A percentile compares a stretch with the other conserved stretches of the same genome.
These are phyloP conservation scores for Anolis sagrei DNA, from an alignment of 2,113 vertebrate species.

Conservation along the genomic window DNA sequence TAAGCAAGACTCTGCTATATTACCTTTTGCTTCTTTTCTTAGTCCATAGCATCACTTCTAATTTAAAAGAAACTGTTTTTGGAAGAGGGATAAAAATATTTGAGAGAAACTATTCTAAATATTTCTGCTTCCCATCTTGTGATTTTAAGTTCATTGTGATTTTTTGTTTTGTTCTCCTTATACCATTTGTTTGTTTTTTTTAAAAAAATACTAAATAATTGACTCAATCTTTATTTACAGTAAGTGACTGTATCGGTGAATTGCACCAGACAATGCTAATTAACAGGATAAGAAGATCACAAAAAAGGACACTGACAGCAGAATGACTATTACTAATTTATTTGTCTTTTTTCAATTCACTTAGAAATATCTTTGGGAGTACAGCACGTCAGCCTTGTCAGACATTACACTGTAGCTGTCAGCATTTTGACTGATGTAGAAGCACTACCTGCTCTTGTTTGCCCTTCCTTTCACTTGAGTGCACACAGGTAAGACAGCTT, in stretches of 20 bases:
- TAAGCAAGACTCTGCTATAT: too few species aligned
- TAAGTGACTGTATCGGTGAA: conserved; percentile 67
- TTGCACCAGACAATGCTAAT: conserved; percentile 71
- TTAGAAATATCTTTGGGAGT: conserved; percentile 80
- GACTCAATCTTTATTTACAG: conserved; percentile 27
- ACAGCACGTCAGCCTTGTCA: conserved; percentile 85
- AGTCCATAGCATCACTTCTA: conserved; percentile 24
- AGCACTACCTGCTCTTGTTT: conserved; percentile 79
- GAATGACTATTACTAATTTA: conserved; percentile 90
- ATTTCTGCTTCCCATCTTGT: conserved; percentile 49
- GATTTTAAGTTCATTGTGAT: conserved; percentile 22
- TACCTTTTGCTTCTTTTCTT: not conserved
- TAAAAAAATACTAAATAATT: conserved; percentile 47
- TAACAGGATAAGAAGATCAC: conserved; percentile 71
- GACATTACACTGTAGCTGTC: conserved; percentile 87
- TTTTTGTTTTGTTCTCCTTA: conserved; percentile 51
- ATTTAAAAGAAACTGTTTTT: conserved; percentile 61
- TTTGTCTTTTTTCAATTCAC: conserved; percentile 85
- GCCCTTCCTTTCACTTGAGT: conserved; percentile 84
- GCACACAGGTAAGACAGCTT: conserved; percentile 85
- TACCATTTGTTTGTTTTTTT: conserved; percentile 22
- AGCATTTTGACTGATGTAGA: conserved; percentile 87
- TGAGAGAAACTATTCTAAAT: conserved; percentile 58
- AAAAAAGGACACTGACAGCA: conserved; percentile 82
- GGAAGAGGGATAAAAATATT: conserved; percentile 16